Percentiles rank a stretch among this genome's conserved stretches.
These are phyloP conservation scores for Uloborus plumipes DNA, from an alignment of 2,888 invertebrate species.

Conservation along the genomic window DNA sequence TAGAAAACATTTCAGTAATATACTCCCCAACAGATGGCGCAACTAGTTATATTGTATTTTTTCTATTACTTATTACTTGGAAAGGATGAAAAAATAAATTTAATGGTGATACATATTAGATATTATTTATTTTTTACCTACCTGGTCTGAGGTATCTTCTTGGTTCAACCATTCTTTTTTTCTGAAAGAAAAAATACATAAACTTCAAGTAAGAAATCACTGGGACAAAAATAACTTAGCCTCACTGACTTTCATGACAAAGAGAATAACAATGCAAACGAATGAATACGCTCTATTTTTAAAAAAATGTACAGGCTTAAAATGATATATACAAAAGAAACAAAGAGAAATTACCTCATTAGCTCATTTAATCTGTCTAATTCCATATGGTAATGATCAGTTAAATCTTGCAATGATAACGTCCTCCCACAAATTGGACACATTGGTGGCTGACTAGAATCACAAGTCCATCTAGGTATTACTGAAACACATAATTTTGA, in stretches of 20 bases:
- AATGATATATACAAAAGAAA: background rate
- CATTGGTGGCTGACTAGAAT: conserved; percentile 53
- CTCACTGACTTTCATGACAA: background rate
- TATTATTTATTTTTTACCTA: background rate
- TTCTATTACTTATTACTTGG: background rate
- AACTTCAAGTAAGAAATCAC: background rate
- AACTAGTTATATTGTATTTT: background rate
- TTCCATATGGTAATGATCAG: conserved; percentile 84
- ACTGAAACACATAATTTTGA: conserved; percentile 22
- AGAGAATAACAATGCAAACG: background rate
- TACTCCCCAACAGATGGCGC: conserved; percentile 5
- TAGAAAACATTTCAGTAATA: background rate
- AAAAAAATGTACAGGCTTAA: background rate
- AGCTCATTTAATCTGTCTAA: conserved; percentile 78
- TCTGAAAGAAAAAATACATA: conserved; percentile 14
- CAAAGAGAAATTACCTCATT: conserved; percentile 32
- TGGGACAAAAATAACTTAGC: no score
- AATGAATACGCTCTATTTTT: background rate
- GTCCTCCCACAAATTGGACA: conserved; percentile 93
- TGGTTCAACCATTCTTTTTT: conserved; percentile 54
- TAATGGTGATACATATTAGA: no score
- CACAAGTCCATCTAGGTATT: conserved; percentile 50
- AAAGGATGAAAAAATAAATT: no score
- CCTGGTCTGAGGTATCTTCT: conserved; percentile 44
- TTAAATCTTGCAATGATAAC: conserved; percentile 84